Conservation (phyloP, 2,888 invertebrate genomes). For the Synanthedon tipuliformis region DNA sequence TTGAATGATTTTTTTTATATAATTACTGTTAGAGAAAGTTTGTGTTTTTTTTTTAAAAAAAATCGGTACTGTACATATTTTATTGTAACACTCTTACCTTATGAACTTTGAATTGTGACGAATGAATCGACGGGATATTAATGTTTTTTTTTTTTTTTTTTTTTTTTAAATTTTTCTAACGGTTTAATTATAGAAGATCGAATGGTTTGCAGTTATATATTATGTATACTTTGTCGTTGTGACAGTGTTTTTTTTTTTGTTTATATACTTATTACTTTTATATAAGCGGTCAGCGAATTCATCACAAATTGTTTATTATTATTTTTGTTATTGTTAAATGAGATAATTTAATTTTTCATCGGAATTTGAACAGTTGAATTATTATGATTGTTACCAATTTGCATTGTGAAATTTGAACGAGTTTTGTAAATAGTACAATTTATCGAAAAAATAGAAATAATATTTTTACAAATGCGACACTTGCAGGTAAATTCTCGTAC, state of each 20-base stretch:
- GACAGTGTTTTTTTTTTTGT: conserved; percentile 14
- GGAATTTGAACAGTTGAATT: conserved; percentile 27
- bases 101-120: conserved; percentile 14
- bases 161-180: neutral
- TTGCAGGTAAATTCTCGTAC: conserved; percentile 15
- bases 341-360: conserved; percentile 34
- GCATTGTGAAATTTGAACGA: conserved; percentile 17
- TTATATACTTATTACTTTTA: no score
- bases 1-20: conserved; percentile 37
- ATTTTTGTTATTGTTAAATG: conserved; percentile 34
- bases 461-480: conserved; percentile 17
- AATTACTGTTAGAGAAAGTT: conserved; percentile 35
- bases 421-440: conserved; percentile 57
- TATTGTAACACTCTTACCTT: conserved; percentile 16
- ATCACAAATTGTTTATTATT: conserved; percentile 24
- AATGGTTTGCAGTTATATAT: neutral
- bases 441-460: conserved; percentile 15
- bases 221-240: neutral
- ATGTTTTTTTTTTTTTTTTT: neutral
- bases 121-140: conserved; percentile 1
- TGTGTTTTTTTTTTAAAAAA: conserved; percentile 32
- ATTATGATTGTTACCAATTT: conserved; percentile 43
- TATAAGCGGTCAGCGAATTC: conserved; percentile 11
- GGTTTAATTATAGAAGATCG: neutral
- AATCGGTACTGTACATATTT: conserved; percentile 20